These are phyloP conservation scores for Leptarthrus brevirostris DNA, from an alignment of 2,888 invertebrate genomes.

Conservation along the genomic window DNA sequence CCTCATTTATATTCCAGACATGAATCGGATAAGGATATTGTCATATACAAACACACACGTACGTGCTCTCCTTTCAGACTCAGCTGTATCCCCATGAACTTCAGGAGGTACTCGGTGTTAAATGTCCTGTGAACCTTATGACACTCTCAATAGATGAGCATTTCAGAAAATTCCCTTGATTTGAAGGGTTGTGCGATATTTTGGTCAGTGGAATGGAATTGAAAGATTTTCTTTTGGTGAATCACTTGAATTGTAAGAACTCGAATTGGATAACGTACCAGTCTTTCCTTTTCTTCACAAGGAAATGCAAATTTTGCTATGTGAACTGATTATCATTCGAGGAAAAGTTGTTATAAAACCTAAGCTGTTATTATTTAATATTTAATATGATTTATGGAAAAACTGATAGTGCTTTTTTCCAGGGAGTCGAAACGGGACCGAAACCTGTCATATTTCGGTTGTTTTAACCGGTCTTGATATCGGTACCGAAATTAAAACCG, in stretches of 20 bases:
- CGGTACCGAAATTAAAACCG: no score
- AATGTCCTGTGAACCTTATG: slow-evolving; percentile 44
- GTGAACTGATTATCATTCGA: no score
- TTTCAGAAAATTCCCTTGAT: slow-evolving; percentile 13
- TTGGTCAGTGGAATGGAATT: slow-evolving; percentile 22
- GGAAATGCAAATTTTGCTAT: no score
- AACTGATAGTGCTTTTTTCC: no score
- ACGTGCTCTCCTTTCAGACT: slow-evolving; percentile 21
- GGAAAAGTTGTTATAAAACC: no score
- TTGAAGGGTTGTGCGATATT: background rate
- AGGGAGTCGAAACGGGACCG: no score
- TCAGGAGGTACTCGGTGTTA: slow-evolving; percentile 13
- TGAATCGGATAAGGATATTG: slow-evolving; percentile 42
- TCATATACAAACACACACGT: slow-evolving; percentile 38
- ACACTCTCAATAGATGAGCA: slow-evolving; percentile 43
- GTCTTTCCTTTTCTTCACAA: no score
- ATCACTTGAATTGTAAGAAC: background rate
- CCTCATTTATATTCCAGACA: slow-evolving; percentile 46
- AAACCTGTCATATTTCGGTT: no score
- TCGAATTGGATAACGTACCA: no score
- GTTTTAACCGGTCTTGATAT: no score
- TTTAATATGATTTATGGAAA: no score
- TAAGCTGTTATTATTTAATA: no score
- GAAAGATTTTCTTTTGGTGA: background rate
- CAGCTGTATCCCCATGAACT: background rate